A percentile compares a stretch with the other conserved stretches of the same genome.
These are phyloP conservation scores for Gastrophysa polygoni DNA, from an alignment of 2,888 invertebrate genomes.

Conservation along the genomic window DNA sequence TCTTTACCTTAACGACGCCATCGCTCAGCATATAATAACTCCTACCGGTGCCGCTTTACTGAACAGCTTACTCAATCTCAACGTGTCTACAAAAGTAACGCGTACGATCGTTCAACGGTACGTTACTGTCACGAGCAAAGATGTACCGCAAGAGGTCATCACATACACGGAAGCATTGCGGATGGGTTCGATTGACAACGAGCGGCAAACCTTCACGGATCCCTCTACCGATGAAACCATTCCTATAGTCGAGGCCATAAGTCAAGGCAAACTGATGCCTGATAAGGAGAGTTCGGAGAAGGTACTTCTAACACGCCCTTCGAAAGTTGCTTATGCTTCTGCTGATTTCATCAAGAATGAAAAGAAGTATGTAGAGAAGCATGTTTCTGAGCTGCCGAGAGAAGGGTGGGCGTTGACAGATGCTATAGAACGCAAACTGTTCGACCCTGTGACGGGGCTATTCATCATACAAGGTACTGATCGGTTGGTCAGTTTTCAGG, in stretches of 20 bases:
- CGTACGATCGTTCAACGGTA: constrained; percentile 84
- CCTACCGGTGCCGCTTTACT: constrained; percentile 86
- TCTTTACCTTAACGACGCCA: constrained; percentile 84
- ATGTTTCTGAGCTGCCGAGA: constrained; percentile 78
- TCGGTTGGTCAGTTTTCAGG: constrained; percentile 81
- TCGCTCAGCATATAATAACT: constrained; percentile 82
- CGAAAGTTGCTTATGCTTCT: constrained; percentile 47
- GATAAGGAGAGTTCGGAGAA: constrained; percentile 57
- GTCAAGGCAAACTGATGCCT: constrained; percentile 72
- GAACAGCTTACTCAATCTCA: constrained; percentile 84
- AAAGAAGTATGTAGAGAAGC: constrained; percentile 63
- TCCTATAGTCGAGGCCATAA: constrained; percentile 78
- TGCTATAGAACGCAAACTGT: constrained; percentile 80
- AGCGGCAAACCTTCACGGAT: constrained; percentile 76
- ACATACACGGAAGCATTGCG: constrained; percentile 80
- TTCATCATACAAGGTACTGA: constrained; percentile 89
- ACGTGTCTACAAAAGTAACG: constrained; percentile 85
- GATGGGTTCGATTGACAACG: constrained; percentile 80
- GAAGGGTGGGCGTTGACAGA: constrained; percentile 85
- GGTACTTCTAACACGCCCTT: constrained; percentile 36
- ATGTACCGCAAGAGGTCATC: constrained; percentile 67
- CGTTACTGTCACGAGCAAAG: constrained; percentile 73
- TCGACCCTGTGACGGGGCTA: constrained; percentile 82
- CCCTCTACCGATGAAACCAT: constrained; percentile 75
- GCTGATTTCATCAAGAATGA: constrained; percentile 58